Base-by-base conservation (phyloP, 2,797 vertebrate genomes). In the Lacerta viridis region DNA sequence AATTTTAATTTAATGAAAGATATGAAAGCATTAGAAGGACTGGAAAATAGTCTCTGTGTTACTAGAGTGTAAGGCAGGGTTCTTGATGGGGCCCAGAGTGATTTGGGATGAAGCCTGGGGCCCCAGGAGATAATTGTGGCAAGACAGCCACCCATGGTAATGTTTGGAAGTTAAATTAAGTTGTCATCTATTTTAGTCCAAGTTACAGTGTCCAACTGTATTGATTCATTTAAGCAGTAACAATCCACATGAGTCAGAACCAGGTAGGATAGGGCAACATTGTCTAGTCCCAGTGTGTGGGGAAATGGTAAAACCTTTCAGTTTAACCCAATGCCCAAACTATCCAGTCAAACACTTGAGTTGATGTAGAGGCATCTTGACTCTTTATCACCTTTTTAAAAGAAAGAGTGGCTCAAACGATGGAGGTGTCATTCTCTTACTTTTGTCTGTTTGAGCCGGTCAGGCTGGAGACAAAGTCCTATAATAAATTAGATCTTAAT, bases 381-480 rank as follows among this genome's bases (percentile, higher is more conserved):
- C 36, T n/a, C 20, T 84, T 61, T 72, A 25, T 88, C 0, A 15
- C 9, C 0, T 36, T 76, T 87, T 87, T 80, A 46, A 15, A 55
- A 39, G 20, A 27, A 33, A 83, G 86, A 84, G 82, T 74, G 0
- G 0, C 18, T 15, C 84, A 87, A 74, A 86, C 46, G 23, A 72
- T 0, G 1, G 20, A 36, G 71, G 4, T 13, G 20, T 74, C 72
- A 33, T 89, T 0, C 81, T 88, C 1, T 89, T 94, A 75, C 87
- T 94, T 94, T 92, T 83, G 80, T 78, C 92, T 87, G 80, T 91
- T 83, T 90, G 90, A 94, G 90, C 91, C 91, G 23, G 1, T 43
- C 83, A 90, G 88, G 50, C 50, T 55, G 50, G 13, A 55, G 50
- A 55, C 66, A 91, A 93, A 87, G 66, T 90, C 71, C 0, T 79